Evolutionary conservation across 2,797 vertebrate genomes (phyloP), one percentile per base, ranked within the genome.

Genomic region (Rhinatrema bivittatum): DNA sequence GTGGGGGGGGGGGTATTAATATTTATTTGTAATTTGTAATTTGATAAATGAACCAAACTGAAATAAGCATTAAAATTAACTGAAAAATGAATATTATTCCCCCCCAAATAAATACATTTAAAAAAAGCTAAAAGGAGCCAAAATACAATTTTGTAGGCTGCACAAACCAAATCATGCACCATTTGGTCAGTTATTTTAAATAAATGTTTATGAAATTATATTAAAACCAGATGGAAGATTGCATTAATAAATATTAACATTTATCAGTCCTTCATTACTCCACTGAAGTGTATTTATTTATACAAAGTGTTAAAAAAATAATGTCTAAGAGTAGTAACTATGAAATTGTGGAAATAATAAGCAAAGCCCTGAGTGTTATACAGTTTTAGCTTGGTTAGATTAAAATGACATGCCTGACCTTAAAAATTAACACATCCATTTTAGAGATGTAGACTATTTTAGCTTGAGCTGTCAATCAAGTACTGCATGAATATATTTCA

Each of bases 401-500:
- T 37, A 68, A 61, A 64, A 60, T 49, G 18, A 49, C 46, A 50
- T 31, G 7, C 5, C 24, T 68, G 55, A 70, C 62, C 69, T 64
- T 56, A 67, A 67, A 58, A 56, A 33, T 37, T 31, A 75, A 53
- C 7, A 20, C 14, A 30, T 69, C 41, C 22, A 54, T 57, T 72
- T 56, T 47, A 64, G 12, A 58, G 50, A 68, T 47, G n/a, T 16
- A 53, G 42, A 48, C 47, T 65, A 50, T 72, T 75, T 73, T 26
- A 64, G 46, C 57, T 64, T 41, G 27, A 43, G 45, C 54, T 71
- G 72, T 44, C 70, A 73, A 42, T 76, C 62, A 72, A 65, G 48
- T 43, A 50, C 44, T 17, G 35, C 33, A 44, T 43, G 44, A 73
- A 68, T 69, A 36, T 39, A 55, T 62, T 65, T 51, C 47, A 68